Evolutionary conservation across 2,888 invertebrate species (phyloP).

Genomic region (Drosophila prostipennis): DNA sequence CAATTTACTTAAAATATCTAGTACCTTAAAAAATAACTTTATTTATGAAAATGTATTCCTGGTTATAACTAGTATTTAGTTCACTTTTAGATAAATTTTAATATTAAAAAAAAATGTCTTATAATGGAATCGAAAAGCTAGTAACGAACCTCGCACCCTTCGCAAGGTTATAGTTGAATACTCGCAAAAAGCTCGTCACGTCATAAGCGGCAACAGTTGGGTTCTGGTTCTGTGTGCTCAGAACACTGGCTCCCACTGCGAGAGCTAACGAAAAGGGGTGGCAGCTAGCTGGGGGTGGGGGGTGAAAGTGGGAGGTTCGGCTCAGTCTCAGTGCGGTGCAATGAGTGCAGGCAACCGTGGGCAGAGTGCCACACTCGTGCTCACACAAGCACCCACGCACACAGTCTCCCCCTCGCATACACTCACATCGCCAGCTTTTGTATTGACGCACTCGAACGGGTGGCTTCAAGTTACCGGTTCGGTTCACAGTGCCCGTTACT

Average conservation of each 20-base stretch:
- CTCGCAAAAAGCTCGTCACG: conserved; percentile 20
- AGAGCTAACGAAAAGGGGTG: conserved; percentile 6
- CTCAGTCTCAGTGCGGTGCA: conserved; percentile 55
- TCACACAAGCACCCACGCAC: conserved; percentile 29
- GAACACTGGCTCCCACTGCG: conserved; percentile 2
- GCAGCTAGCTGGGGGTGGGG: conserved; percentile 1
- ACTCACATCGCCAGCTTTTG: conserved; percentile 61
- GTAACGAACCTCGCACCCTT: not conserved
- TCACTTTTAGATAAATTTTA: no score
- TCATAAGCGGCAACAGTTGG: conserved; percentile 71
- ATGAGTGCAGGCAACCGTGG: conserved; percentile 61
- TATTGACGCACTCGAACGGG: conserved; percentile 65
- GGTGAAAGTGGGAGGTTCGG: no score
- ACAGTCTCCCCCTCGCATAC: conserved; percentile 26
- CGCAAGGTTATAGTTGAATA: not conserved
- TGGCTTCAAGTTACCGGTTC: conserved; percentile 29
- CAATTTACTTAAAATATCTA: no score
- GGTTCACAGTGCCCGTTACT: conserved; percentile 15
- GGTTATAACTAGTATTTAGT: no score
- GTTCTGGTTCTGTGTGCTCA: conserved; percentile 17
- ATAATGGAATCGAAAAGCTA: not conserved
- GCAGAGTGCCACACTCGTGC: conserved; percentile 55
- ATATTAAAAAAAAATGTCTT: no score
- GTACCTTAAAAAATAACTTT: no score
- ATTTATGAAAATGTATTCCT: no score